phyloP scores from a whole-genome alignment of 2,797 vertebrate genomes.

The Diplodus puntazzo region DNA sequence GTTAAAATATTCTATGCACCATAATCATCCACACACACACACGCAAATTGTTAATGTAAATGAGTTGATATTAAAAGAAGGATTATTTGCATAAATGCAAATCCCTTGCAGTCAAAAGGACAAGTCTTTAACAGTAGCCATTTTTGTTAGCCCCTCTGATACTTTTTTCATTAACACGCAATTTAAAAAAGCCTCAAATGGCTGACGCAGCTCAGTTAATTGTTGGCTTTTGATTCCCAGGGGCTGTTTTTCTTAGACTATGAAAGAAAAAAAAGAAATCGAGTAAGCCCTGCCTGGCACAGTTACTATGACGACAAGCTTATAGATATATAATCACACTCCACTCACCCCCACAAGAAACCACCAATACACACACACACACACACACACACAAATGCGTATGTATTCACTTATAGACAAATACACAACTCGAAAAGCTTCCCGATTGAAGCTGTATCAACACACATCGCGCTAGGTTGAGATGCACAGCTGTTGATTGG shows the following conservation, averaged over 20 bases:
- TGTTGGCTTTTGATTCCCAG: conserved; percentile 59
- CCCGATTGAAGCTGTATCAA: conserved; percentile 45
- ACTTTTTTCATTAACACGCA: conserved; percentile 62
- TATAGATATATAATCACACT: conserved; percentile 66
- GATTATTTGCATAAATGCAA: conserved; percentile 56
- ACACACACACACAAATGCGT: neutral
- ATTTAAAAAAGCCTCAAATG: conserved; percentile 54
- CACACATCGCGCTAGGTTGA: conserved; percentile 57
- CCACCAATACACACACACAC: conserved; percentile 15
- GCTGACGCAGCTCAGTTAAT: conserved; percentile 59
- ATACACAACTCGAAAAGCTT: conserved; percentile 51
- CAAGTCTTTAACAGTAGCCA: conserved; percentile 9
- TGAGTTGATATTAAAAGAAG: conserved; percentile 27
- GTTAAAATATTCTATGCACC: conserved; percentile 3
- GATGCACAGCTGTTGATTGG: conserved; percentile 72
- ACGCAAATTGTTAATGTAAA: conserved; percentile 36
- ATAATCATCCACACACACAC: conserved; percentile 15
- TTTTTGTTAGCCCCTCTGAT: conserved; percentile 39
- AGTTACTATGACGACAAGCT: conserved; percentile 77
- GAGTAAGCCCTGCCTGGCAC: conserved; percentile 45
- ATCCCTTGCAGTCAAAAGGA: conserved; percentile 35
- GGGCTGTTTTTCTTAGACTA: conserved; percentile 53
- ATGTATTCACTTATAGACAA: conserved; percentile 20
- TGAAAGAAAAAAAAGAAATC: conserved; percentile 33
- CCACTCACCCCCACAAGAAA: conserved; percentile 31